Base-by-base conservation (phyloP, 2,888 invertebrate genomes). In the Danaus chrysippus region DNA sequence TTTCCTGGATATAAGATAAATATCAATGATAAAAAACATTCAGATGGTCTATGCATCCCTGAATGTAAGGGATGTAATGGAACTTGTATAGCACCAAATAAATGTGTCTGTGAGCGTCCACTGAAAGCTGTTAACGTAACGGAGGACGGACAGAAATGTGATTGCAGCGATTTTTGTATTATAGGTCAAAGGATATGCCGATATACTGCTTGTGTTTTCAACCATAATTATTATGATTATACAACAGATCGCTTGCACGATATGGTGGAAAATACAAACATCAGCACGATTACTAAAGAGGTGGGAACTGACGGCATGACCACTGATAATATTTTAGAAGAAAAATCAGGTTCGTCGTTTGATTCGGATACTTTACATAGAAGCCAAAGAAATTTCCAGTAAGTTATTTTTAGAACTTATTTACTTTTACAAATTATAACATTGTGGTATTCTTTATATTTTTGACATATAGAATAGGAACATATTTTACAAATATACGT, bases 41-140 rank as follows among this genome's bases (percentile, higher is more conserved):
- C 54, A 13, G 61, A 68, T 10, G 43, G 61, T 3, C 15, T 62
- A 8, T 76, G 75, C 56, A 58, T 68, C 15, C 70, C 69, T 15
- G 65, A 66, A 41, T 73, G 75, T 61, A 54, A 43, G 9, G 60
- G 68, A 42, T 74, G 73, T 61, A 64, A 67, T 53, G 75, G 71
- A 6, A 57, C 56, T 10, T 76, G 75, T 65, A 13, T 64, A 34
- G 68, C 61, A 9, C 71, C 71, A 3, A 75, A 82, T 17, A 59
- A 65, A 49, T 92, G 92, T 64, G 72, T 77, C 19, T 92, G 92
- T 68, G 66, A 72, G 23, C 55, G 62, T 15, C 73, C 74, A n/a
- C 74, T 67, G 43, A 56, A 60, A 62, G 53, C 67, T 19, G 66
- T 60, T 5, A 56, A 10, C 41, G 44, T 65, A 13, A 61, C 60